phyloP scores from a whole-genome alignment of 2,113 vertebrate genomes.

The Turdus rufiventris region DNA sequence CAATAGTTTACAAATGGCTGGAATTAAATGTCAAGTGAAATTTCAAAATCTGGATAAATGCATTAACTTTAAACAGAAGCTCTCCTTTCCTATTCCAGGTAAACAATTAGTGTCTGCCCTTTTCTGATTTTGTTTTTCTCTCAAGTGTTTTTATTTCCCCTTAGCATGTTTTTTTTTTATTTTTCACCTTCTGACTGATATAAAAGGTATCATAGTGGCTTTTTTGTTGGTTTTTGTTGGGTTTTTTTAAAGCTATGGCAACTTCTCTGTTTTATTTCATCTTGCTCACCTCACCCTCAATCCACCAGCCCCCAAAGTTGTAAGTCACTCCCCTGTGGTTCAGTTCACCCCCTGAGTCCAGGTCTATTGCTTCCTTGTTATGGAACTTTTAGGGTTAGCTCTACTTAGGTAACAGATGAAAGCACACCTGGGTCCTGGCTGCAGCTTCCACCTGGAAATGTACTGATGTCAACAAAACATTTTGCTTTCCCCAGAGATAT shows the following conservation, averaged over 20 bases:
- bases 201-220: neutral
- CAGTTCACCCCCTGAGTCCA: too few species aligned
- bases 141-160: neutral
- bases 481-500: neutral
- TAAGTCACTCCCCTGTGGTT: neutral
- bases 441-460: neutral
- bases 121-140: neutral
- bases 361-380: neutral
- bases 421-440: neutral
- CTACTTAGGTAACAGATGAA: neutral
- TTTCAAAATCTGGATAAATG: constrained; percentile 10
- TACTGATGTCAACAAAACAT: neutral
- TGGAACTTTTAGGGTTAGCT: neutral
- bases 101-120: neutral
- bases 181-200: neutral
- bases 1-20: neutral
- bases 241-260: neutral
- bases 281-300: neutral
- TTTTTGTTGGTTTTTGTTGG: neutral
- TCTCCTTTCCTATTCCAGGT: neutral
- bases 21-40: constrained; percentile 20
- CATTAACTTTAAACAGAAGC: neutral
- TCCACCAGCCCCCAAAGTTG: too few species aligned
- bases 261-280: neutral
- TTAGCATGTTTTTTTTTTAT: neutral